phyloP scores from a whole-genome alignment of 2,113 vertebrate species.

The Triplophysa tibetana region DNA sequence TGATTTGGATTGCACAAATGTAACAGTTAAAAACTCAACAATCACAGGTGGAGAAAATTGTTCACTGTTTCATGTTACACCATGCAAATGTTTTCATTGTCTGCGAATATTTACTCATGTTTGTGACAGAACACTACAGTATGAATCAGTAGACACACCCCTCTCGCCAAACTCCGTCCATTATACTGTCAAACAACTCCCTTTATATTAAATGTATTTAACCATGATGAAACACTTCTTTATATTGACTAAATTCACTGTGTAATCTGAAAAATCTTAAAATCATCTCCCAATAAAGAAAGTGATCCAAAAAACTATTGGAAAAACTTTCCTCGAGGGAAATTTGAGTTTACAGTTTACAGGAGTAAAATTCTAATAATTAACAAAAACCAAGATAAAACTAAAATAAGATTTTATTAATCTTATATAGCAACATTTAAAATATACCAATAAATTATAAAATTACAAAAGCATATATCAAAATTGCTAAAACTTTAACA shows the following conservation, averaged over 20 bases:
- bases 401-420: too few relatives aligned
- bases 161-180: not conserved
- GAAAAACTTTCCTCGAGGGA: too few relatives aligned
- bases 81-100: not conserved
- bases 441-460: too few relatives aligned
- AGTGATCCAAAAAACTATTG: too few relatives aligned
- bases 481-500: too few relatives aligned
- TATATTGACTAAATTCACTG: not conserved
- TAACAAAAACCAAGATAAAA: too few relatives aligned
- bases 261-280: not conserved
- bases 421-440: too few relatives aligned
- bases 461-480: too few relatives aligned
- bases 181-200: not conserved
- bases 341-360: too few relatives aligned
- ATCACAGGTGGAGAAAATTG: not conserved
- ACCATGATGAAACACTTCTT: not conserved
- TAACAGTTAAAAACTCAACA: not conserved
- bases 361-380: too few relatives aligned
- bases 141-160: not conserved
- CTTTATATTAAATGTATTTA: not conserved
- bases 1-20: slow-evolving; percentile 27
- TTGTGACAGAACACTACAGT: not conserved
- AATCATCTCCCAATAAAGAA: not conserved
- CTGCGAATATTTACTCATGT: slow-evolving; percentile 26
- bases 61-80: not conserved